Percentiles rank a stretch among this genome's conserved stretches.
Evolutionary conservation across 1,140 invertebrate species (phyloP).

Genomic region (Belonocnema kinseyi): DNA sequence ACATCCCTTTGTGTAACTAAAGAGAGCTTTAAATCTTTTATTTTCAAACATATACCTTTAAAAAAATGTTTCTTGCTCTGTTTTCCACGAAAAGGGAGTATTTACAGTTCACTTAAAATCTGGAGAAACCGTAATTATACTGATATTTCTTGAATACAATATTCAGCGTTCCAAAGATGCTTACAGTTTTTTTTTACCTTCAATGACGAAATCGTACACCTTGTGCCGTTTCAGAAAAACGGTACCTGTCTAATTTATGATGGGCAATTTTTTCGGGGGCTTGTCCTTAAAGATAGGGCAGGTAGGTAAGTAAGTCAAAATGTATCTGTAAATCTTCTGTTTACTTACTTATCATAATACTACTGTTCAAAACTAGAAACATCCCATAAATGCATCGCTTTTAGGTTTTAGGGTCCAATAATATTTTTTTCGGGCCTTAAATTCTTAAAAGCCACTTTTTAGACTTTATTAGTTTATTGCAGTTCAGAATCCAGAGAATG

Average conservation of each 20-base stretch:
- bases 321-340: not conserved
- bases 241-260: conserved; percentile 28
- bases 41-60: no score
- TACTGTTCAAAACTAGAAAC: not conserved
- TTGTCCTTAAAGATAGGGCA: not conserved
- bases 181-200: conserved; percentile 15
- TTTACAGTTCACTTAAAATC: not conserved
- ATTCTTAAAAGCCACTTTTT: conserved; percentile 17
- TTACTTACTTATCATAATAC: conserved; percentile 14
- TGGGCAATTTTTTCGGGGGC: not conserved
- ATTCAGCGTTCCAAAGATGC: not conserved
- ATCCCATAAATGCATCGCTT: not conserved
- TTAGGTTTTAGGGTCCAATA: not conserved
- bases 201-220: conserved; percentile 4
- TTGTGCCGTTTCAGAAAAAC: conserved; percentile 13
- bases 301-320: not conserved
- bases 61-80: no score
- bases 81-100: not conserved
- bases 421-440: not conserved
- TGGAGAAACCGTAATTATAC: conserved; percentile 11
- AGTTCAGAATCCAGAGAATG: conserved; percentile 9
- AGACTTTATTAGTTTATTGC: conserved; percentile 34
- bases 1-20: no score
- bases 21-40: no score
- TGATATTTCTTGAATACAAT: not conserved